Base-by-base conservation (phyloP, 2,797 vertebrate species). In the Helicolenus hilgendorfi region DNA sequence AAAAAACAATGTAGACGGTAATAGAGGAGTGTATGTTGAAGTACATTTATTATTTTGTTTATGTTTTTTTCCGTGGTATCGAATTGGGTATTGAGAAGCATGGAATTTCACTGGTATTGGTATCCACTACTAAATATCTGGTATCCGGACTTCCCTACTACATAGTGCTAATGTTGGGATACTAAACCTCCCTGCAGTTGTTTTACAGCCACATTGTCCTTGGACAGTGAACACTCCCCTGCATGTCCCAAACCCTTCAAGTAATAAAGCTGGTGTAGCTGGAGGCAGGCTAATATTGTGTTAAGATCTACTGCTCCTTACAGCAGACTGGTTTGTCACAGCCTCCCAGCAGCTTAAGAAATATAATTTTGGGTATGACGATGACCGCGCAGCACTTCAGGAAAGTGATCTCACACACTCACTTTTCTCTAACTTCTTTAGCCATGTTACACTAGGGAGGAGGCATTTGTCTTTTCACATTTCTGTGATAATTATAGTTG, bases 191-290 rank as follows among this genome's bases (percentile, higher is more conserved):
- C 29, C n/a, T 2, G 4, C 6, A 58, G 83, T 72, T 87, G 63
- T 77, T 91, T 86, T 81, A 89, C 72, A 63, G 86, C 83, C 73
- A 74, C 18, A 69, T 62, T 4, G 85, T 58, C 83, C 75, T 86
- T 87, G 78, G 68, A 79, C 33, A 38, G 31, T 64, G 77, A 75
- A 56, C 77, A 7, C 65, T 67, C 4, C 31, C n/a, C 27, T 41
- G 11, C 62, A 36, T 15, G 60, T 60, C 27, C 20, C n/a, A 79
- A 70, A 63, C 18, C 15, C 55, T n/a, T 18, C 2, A n/a, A 72
- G 64, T 65, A 7, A 38, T 2, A 10, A 4, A 62, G 68, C 31
- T 10, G 15, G 22, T 8, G 55, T 15, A 74, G 70, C 58, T 69
- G 31, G 7, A 59, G 41, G 65, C 33, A 36, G 41, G 49, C 49